Evolutionary conservation across 2,113 vertebrate species (phyloP), one percentile per base, ranked within the genome.

Genomic region (Corythornis cristatus): DNA sequence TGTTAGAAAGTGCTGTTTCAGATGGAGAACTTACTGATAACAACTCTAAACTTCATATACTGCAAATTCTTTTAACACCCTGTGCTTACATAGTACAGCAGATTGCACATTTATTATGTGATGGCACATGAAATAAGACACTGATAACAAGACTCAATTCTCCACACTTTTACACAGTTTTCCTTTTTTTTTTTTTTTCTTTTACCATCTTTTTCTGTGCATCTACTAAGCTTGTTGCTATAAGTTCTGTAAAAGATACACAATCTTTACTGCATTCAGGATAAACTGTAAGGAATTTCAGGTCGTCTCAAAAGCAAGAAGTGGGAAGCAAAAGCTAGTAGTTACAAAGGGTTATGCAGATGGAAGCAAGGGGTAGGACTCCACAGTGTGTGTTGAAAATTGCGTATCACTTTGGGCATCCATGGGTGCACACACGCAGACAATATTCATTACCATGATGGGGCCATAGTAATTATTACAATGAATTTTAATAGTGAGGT

Each of bases 371-470:
- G 5, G 2, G n/a, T 48, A 71, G 54, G 67, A 23, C 17, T 83
- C 35, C 33, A 56, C 74, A 86, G 51, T 79, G 14, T 71, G 46
- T 43, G 67, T 83, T 96, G 92, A 92, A 90, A 93, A 78, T 20
- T 58, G 68, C 45, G 28, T 50, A 83, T 71, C 40, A 53, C 61
- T 93, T 81, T 65, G 37, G 57, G 80, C 2, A 5, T 70, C 43
- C 74, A 86, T 51, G 61, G n/a, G 28, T 90, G 61, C 45, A 68
- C 72, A 75, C 60, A 83, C 0, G 17, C 26, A 75, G 67, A 67
- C 8, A n/a, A 81, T 73, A 94, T 90, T 93, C 88, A 86, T 96
- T 93, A 89, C 79, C 95, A 91, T 95, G 96, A 94, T 92, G 74
- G 79, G 54, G 14, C 71, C 67, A 64, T 45, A 83, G 83, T 72